These are phyloP conservation scores for Bombus confusus DNA, from an alignment of 1,140 invertebrate genomes.

Conservation along the genomic window DNA sequence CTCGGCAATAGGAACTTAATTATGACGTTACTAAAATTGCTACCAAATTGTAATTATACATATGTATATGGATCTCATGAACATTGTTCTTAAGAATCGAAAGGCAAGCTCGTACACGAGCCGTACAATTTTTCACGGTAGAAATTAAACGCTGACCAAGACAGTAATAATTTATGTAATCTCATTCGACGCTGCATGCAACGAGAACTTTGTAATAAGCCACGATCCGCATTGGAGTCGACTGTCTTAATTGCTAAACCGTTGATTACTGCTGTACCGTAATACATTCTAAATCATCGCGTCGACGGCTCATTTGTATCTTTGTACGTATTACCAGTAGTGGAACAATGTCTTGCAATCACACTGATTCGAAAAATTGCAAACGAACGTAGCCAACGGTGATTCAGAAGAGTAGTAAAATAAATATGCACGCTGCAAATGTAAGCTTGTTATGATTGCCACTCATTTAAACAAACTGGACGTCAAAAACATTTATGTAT, in stretches of 20 bases:
- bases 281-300: conserved; percentile 51
- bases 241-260: conserved; percentile 49
- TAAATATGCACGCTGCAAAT: not conserved
- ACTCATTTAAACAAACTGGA: conserved; percentile 8
- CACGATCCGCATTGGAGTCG: conserved; percentile 32
- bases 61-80: not conserved
- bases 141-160: conserved; percentile 23
- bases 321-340: not conserved
- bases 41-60: not conserved
- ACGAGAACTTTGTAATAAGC: conserved; percentile 35
- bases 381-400: not conserved
- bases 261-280: not conserved
- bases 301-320: conserved; percentile 47
- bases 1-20: not conserved
- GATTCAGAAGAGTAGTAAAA: not conserved
- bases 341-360: conserved; percentile 38
- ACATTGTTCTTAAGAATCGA: not conserved
- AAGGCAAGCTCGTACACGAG: not conserved
- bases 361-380: not conserved
- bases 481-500: not conserved
- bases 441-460: not conserved
- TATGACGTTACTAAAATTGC: not conserved
- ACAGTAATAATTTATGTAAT: conserved; percentile 42
- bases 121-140: not conserved
- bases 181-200: conserved; percentile 14